Evolutionary conservation across 1,140 invertebrate genomes (phyloP), one percentile per base, ranked within the genome.

Genomic region (Nasonia vitripennis): DNA sequence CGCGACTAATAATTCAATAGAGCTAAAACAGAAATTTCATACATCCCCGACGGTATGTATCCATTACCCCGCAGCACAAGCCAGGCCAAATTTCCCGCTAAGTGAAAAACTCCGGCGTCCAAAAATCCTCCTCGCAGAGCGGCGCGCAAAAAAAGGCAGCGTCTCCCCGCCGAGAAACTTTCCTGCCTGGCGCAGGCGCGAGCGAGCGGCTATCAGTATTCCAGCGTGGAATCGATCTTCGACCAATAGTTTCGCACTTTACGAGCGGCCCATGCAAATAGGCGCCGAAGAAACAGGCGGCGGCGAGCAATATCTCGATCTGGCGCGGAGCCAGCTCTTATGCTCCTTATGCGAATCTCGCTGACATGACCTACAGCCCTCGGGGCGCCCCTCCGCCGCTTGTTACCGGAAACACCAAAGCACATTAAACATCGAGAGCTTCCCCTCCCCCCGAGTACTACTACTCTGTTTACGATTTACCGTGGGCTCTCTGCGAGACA

Each of bases 191-290:
- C 62, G 62, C 41, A 1, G 27, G 27, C 1, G 27, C 27, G 27
- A 27, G 27, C 27, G 27, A 27, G 27, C 17, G 6, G 20, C 20
- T 68, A 85, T 85, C 78, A 48, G 71, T 85, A 75, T 75, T 85
- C 55, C 34, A 62, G 23, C 3, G 14, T 12, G 7, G 20, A 34
- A 90, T 90, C 88, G 87, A 87, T 89, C 89, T 90, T 86, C 87
- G 86, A 81, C 87, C 89, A 89, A 91, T 91, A 91, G 91, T 91
- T 91, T 90, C 87, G 87, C 90, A 90, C 89, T 91, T 90, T 89
- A 88, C 89, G 88, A 89, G 86, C 87, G 88, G 89, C 88, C 85
- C 88, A 91, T 91, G 90, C 91, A 90, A 91, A 91, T 91, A 86
- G 87, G 17, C 20, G 81, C 68, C 80, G 88, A 90, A 90, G 90